Percentiles rank a stretch among this genome's conserved stretches.
Conservation (phyloP, 2,888 invertebrate species). For the Eupithecia dodoneata region DNA sequence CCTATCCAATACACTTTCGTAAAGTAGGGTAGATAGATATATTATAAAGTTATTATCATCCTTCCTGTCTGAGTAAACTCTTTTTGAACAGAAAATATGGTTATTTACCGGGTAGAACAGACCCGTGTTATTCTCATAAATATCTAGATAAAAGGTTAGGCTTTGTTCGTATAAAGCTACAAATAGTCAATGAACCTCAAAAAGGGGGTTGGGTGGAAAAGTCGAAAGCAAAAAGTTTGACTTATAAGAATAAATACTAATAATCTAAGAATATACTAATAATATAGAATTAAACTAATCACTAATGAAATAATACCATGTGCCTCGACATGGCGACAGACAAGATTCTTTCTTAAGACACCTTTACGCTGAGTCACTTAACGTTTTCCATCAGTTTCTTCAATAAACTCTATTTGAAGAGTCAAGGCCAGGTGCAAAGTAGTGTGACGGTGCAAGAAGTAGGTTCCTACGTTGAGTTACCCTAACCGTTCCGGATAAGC, state of each 20-base stretch:
- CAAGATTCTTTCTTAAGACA: neutral
- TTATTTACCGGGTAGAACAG: neutral
- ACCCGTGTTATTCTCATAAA: neutral
- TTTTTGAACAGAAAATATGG: slow-evolving; percentile 12
- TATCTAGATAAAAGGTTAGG: neutral
- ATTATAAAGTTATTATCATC: slow-evolving; percentile 23
- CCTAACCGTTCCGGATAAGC: slow-evolving; percentile 37
- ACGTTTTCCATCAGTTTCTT: slow-evolving; percentile 44
- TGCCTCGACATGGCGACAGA: neutral
- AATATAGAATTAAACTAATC: neutral
- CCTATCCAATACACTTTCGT: slow-evolving; percentile 61
- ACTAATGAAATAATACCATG: neutral
- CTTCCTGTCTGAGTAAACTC: slow-evolving; percentile 25
- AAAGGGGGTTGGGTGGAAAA: no score
- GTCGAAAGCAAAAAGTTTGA: no score
- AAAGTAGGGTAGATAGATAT: slow-evolving; percentile 23
- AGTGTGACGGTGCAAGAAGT: slow-evolving; percentile 43
- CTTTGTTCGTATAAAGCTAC: neutral
- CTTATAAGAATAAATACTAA: no score
- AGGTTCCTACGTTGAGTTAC: slow-evolving; percentile 12
- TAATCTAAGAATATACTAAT: no score
- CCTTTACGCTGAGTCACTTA: neutral
- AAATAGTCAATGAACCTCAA: no score
- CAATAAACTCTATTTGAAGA: slow-evolving; percentile 41
- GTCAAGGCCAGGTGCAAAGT: slow-evolving; percentile 54